Evolutionary conservation across 2,113 vertebrate species (phyloP).

Genomic region (Lycaon pictus): DNA sequence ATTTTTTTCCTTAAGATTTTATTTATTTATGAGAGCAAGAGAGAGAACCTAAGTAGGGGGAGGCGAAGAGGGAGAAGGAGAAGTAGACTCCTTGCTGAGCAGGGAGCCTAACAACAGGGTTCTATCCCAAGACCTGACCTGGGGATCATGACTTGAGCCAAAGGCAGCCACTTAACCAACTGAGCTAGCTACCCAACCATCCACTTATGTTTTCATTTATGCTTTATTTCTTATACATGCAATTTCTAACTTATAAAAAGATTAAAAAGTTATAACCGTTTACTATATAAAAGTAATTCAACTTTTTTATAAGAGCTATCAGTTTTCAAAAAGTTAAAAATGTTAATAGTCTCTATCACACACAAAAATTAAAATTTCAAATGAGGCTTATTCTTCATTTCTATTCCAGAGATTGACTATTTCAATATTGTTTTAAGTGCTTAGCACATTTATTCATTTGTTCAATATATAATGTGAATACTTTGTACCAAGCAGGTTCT

Average conservation of each 20-base stretch:
- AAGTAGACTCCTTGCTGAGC: no score
- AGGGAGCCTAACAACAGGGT: no score
- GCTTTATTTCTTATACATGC: neutral
- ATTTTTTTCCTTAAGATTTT: no score
- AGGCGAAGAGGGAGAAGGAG: no score
- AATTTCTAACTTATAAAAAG: neutral
- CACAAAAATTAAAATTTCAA: conserved; percentile 49
- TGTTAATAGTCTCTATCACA: neutral
- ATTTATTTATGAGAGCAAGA: no score
- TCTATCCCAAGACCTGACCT: no score
- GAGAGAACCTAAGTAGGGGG: no score
- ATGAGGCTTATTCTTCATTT: neutral
- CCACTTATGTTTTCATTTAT: neutral
- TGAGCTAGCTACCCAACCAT: no score
- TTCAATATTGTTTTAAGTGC: neutral
- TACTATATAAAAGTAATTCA: conserved; percentile 22
- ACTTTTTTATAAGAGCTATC: neutral
- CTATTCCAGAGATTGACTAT: neutral
- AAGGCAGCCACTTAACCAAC: no score
- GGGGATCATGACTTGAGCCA: no score
- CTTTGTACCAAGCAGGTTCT: neutral
- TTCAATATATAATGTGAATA: neutral
- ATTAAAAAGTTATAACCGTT: neutral
- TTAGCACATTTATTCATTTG: neutral
- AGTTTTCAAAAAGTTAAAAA: conserved; percentile 24